Conservation (phyloP, 2,113 vertebrate species). For the Apteryx mantelli region DNA sequence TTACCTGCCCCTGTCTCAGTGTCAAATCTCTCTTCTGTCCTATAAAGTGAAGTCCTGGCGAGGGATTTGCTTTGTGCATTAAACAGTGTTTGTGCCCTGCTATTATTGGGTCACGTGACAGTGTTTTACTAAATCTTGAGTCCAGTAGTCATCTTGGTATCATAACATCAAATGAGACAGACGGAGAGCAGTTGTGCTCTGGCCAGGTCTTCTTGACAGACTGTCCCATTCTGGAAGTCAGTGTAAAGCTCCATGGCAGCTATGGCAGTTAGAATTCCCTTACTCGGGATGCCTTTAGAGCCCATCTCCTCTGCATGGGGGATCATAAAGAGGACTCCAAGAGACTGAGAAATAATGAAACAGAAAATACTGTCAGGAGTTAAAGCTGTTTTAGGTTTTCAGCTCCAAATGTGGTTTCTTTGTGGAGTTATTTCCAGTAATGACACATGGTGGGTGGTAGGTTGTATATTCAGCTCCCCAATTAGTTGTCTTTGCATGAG, state of each 20-base stretch:
- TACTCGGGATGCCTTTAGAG: background rate
- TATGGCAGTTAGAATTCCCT: background rate
- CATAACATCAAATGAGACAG: background rate
- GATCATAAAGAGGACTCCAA: background rate
- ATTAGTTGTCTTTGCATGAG: slow-evolving; percentile 40
- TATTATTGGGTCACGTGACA: background rate
- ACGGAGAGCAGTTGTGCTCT: background rate
- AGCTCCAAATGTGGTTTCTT: slow-evolving; percentile 20
- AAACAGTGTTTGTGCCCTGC: background rate
- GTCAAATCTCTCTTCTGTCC: background rate
- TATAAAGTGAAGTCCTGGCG: background rate
- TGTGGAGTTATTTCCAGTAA: slow-evolving; percentile 52
- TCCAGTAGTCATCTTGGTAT: background rate
- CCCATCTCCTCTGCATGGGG: background rate
- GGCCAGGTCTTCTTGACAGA: background rate
- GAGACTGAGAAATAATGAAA: background rate
- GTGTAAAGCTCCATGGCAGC: background rate
- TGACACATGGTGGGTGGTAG: slow-evolving; percentile 39
- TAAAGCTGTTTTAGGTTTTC: slow-evolving; percentile 4
- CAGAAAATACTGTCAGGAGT: background rate
- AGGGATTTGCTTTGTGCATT: background rate
- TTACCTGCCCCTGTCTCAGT: background rate
- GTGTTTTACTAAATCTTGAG: background rate
- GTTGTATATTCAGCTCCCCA: slow-evolving; percentile 32
- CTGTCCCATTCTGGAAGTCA: background rate